Evolutionary conservation across 2,797 vertebrate species (phyloP), one percentile per base, ranked within the genome.

Genomic region (Vireo griseus): DNA sequence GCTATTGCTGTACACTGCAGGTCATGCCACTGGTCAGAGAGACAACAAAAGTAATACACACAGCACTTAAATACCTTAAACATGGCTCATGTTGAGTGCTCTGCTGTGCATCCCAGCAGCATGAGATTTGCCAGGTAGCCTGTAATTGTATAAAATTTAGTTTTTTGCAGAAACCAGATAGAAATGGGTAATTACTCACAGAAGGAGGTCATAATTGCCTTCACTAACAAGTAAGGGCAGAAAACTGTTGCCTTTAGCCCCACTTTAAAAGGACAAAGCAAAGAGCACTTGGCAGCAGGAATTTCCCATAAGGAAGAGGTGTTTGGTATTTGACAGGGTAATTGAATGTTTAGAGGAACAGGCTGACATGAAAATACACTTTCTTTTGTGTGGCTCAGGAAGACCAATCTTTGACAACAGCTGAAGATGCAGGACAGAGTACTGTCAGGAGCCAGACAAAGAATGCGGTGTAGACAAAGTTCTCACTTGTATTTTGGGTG

Each of bases 121-220:
- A 10, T 4, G 40, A 91, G 63, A 52, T 35, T 55, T 83, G 15
- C 78, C 69, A 85, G 57, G 62, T 55, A 92, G 82, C 45, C 82
- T 73, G 51, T 76, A 92, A 95, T 67, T 94, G 52, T 40, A n/a
- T 37, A 69, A 91, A 80, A 85, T 93, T 51, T 40, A 72, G 15
- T 2, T 90, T 95, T 95, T 90, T 33, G 11, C 74, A 86, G 92
- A 47, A 96, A 89, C 40, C 73, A 67, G 62, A 47, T 22, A 73
- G 58, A 90, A 95, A 71, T 44, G 33, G 57, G 59, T 93, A 93
- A 96, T 97, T 96, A 80, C 47, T 93, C 87, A 77, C 90, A 91
- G 92, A 88, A 93, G 81, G 96, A 90, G 86, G 76, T 71, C 89
- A 59, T 92, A 94, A 97, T 93, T 95, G 69, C 79, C 67, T 90